Conservation (phyloP, 1,140 invertebrate genomes). For the Dendrolimus punctatus region DNA sequence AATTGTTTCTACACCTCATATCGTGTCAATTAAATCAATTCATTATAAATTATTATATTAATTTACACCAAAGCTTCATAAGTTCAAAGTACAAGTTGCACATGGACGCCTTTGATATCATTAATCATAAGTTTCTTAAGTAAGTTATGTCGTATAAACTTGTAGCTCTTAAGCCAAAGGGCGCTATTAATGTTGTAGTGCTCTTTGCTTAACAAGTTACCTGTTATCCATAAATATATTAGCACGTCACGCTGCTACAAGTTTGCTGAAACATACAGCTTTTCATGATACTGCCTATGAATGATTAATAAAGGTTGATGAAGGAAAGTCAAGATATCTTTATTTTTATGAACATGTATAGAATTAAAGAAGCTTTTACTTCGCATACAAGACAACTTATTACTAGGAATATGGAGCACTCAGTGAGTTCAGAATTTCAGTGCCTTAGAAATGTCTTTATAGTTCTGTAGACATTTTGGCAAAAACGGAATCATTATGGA, state of each 20-base stretch:
- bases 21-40: neutral
- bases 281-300: neutral
- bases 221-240: conserved; percentile 26
- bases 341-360: no score
- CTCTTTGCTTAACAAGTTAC: conserved; percentile 21
- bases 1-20: no score
- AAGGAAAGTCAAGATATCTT: no score
- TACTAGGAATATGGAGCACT: no score
- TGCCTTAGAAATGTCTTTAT: no score
- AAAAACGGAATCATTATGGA: no score
- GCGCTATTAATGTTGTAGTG: conserved; percentile 23
- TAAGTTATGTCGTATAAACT: conserved; percentile 18
- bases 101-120: conserved; percentile 9
- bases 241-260: conserved; percentile 15
- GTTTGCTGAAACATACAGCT: conserved; percentile 19
- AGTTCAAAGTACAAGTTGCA: conserved; percentile 8
- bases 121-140: conserved; percentile 22
- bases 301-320: no score
- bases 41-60: conserved; percentile 5
- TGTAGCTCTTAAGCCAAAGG: conserved; percentile 20
- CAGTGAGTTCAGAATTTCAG: no score
- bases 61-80: conserved; percentile 1
- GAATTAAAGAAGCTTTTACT: no score
- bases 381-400: no score
- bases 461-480: no score